Evolutionary conservation across 2,888 invertebrate species (phyloP), one percentile per base, ranked within the genome.

Genomic region (Cantharis flavilabris): DNA sequence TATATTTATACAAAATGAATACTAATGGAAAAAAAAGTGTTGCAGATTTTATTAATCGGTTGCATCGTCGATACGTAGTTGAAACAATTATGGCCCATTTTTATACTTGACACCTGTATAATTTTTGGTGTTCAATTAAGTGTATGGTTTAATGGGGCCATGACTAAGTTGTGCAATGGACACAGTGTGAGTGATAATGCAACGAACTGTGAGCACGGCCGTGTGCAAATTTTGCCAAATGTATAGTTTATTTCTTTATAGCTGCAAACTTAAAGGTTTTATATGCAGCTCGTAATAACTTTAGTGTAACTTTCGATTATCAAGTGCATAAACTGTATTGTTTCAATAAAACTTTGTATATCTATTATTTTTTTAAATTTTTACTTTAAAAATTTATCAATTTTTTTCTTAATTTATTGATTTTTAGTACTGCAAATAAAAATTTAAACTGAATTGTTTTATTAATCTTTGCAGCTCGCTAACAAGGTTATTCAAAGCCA

Each of bases 321-420:
- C 78, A 83, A 83, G 80, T 82, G 82, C 82, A 83, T 30, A 28
- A 28, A 82, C 79, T 84, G 83, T 83, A 84, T 83, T 83, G 83
- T 84, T 84, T 84, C 81, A 84, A 83, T 84, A 84, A 84, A 84
- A 71, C 49, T 84, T 83, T 84, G 83, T 84, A 83, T 84, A 81
- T 81, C 80, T 82, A 83, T 80, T 20, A n/a, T 33, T 73, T 63
- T 20, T 62, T 62, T 20, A 69, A 26, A 69, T 69, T 14, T 69
- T 23, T 14, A 26, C 65, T 65, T 49, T 49, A n/a, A 49, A 49
- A 49, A 49, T 49, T 49, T n/a, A 49, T 33, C 49, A n/a, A 49
- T n/a, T 49, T 49, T n/a, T 26, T 49, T n/a, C 49, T n/a, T 49
- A 49, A 49, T 49, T 49, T 49, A 49, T 49, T 49, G 49, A 49